A percentile compares a stretch with the other conserved stretches of the same genome.
These are phyloP conservation scores for Anthoscopus minutus DNA, from an alignment of 2,113 vertebrate species.

Conservation along the genomic window DNA sequence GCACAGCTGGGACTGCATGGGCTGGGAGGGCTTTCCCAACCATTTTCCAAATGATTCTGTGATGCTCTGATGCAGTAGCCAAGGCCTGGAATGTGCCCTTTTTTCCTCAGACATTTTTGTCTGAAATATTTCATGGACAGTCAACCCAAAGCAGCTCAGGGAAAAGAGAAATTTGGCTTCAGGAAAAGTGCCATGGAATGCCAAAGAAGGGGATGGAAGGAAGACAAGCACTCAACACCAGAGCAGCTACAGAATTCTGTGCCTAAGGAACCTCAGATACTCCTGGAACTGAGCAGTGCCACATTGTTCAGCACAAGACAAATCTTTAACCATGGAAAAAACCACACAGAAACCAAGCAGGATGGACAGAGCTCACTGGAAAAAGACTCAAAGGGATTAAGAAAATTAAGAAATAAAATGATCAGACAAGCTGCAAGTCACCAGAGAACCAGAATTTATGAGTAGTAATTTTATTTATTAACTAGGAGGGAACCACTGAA, in stretches of 20 bases:
- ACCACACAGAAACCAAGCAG: not conserved
- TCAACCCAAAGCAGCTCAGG: not conserved
- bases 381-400: not conserved
- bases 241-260: not conserved
- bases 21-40: rapidly evolving
- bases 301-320: not conserved
- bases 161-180: not conserved
- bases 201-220: not conserved
- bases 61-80: not conserved
- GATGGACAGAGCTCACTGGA: not conserved
- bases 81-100: not conserved
- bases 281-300: not conserved
- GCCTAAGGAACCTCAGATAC: not conserved
- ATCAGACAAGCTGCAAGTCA: not conserved
- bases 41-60: not conserved
- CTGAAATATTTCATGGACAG: not conserved
- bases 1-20: rapidly evolving
- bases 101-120: not conserved
- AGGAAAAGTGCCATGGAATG: not conserved
- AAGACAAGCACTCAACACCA: not conserved
- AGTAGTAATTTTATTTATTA: not conserved
- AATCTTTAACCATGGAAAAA: not conserved
- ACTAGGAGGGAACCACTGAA: not conserved
- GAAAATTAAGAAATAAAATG: not conserved
- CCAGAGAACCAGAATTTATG: not conserved